phyloP scores from a whole-genome alignment of 2,888 invertebrate genomes.

The Athetis lepigone region DNA sequence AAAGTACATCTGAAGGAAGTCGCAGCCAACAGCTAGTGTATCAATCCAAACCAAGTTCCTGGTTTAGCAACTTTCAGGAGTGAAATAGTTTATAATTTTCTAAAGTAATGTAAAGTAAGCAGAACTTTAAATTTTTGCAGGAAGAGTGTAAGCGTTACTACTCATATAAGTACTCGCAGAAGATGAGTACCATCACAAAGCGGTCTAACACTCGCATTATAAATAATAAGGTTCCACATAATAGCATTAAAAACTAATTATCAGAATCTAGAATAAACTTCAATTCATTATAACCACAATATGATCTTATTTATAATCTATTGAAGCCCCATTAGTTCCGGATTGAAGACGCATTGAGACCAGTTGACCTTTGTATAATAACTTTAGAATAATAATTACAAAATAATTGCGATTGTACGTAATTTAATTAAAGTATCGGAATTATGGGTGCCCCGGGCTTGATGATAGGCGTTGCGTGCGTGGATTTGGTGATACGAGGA shows the following conservation, averaged over 20 bases:
- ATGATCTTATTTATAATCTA: conserved; percentile 53
- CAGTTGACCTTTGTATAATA: conserved; percentile 54
- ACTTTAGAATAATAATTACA: conserved; percentile 53
- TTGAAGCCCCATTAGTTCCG: conserved; percentile 60
- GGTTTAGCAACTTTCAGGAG: no score
- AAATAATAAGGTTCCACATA: conserved; percentile 16
- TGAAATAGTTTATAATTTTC: no score
- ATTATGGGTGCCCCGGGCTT: conserved; percentile 34
- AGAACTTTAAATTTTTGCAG: no score
- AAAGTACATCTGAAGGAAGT: no score
- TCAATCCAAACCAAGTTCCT: no score
- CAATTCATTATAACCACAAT: conserved; percentile 32
- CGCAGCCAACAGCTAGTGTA: no score
- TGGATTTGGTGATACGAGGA: conserved; percentile 25
- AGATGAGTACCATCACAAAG: not conserved
- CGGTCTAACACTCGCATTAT: no score
- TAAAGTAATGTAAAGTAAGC: no score
- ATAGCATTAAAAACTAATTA: conserved; percentile 46
- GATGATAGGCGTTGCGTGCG: not conserved
- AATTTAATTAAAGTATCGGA: conserved; percentile 60
- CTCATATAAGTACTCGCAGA: no score
- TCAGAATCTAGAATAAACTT: conserved; percentile 22
- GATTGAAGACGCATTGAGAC: conserved; percentile 47
- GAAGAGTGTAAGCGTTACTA: no score
- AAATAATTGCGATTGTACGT: conserved; percentile 50